Evolutionary conservation across 2,888 invertebrate species (phyloP), one percentile per base, ranked within the genome.

Genomic region (Branchellion lobata): DNA sequence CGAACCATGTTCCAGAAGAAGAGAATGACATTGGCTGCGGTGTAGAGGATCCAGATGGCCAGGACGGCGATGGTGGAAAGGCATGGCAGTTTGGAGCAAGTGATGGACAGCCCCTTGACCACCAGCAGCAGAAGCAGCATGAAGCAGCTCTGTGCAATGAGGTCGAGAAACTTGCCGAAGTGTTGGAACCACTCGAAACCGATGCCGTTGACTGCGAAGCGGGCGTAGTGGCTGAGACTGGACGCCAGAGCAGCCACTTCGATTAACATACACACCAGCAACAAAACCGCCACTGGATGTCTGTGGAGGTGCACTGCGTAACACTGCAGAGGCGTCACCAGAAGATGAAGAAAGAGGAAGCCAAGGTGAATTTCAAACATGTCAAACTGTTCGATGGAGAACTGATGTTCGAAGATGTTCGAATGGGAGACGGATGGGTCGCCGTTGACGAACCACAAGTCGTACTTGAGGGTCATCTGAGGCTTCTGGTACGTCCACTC

Each of bases 51-150:
- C 96, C 97, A 97, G 83, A 96, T 92, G 53, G 92, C 92, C 87
- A 93, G 93, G 36, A 94, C 91, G 57, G 93, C 87, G 24, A 92
- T 92, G 86, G 94, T 95, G 90, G 77, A 31, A 18, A 80, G 51
- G 33, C 93, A 93, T 24, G 94, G 93, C 79, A 96, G 90, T 88
- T 95, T 94, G 85, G 93, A 90, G 83, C 94, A 90, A 14, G 95
- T 95, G 40, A 97, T 94, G 3, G 95, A 96, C 96, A 96, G 96
- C 73, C 97, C 98, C 90, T 97, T 96, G 57, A 96, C 96, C 83
- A 98, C 89, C 79, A 97, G 89, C 79, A 98, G 90, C 65, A 98
- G 90, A 80, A 97, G 90, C 83, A 98, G 89, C 94, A 97, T 96
- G 86, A 97, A 95, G 5, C 95, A 91, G 72, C 95, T 94, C 81